These are phyloP conservation scores for Steinernema hermaphroditum DNA, from an alignment of 2,888 invertebrate species.

Conservation along the genomic window DNA sequence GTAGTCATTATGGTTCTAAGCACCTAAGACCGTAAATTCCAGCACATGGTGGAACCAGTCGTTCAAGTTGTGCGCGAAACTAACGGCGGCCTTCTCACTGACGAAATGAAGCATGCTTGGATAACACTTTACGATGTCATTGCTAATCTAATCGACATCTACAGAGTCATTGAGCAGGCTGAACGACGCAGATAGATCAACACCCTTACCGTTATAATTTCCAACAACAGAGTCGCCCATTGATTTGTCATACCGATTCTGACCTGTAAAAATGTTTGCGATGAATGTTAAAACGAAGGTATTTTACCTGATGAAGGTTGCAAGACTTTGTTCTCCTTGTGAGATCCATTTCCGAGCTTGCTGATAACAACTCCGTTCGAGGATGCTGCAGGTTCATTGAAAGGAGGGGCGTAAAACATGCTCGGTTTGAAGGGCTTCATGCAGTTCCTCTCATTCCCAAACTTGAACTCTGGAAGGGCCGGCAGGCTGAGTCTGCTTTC, in stretches of 20 bases:
- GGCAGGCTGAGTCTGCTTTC: background rate
- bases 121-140: constrained; percentile 63
- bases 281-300: no score
- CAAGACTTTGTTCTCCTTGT: no score
- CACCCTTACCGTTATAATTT: no score
- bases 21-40: constrained; percentile 32
- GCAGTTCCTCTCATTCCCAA: background rate
- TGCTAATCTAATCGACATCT: constrained; percentile 61
- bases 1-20: constrained; percentile 31
- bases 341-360: no score
- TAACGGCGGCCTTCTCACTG: constrained; percentile 42
- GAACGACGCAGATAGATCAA: constrained; percentile 6
- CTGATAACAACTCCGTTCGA: no score
- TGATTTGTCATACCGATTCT: no score
- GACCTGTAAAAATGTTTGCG: no score
- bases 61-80: constrained; percentile 49
- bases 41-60: constrained; percentile 62
- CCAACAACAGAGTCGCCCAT: no score
- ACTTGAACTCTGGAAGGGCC: constrained; percentile 13
- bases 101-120: constrained; percentile 56
- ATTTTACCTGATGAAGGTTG: no score
- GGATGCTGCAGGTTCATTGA: no score
- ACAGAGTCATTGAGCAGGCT: constrained; percentile 35
- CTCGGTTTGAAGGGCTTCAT: constrained; percentile 22
- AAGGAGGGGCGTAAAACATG: no score